Evolutionary conservation across 2,797 vertebrate species (phyloP).

Genomic region (Oreortyx pictus): DNA sequence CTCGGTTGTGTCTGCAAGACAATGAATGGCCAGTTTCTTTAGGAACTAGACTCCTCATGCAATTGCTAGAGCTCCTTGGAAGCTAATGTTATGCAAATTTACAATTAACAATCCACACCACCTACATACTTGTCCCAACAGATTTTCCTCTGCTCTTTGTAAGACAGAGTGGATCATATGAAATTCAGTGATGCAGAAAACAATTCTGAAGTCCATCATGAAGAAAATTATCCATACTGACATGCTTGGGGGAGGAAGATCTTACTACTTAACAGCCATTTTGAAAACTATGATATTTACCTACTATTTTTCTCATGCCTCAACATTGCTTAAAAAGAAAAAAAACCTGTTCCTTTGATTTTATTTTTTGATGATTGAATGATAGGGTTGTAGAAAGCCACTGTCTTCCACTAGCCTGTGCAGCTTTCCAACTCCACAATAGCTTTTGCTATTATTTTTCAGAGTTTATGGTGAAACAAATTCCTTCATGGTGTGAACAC

Average conservation of each 20-base stretch:
- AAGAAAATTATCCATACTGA: not conserved
- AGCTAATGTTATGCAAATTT: not conserved
- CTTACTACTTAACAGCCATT: not conserved
- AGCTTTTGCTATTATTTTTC: slow-evolving; percentile 20
- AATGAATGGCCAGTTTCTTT: not conserved
- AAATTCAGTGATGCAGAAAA: not conserved
- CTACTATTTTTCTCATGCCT: not conserved
- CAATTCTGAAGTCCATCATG: not conserved
- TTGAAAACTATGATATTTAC: not conserved
- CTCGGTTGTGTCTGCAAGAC: not conserved
- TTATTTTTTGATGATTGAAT: not conserved
- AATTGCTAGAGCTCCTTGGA: not conserved
- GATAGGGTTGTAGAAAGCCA: not conserved
- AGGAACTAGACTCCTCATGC: not conserved
- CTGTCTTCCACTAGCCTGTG: not conserved
- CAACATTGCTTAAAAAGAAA: not conserved
- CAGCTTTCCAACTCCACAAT: not conserved
- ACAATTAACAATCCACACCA: not conserved
- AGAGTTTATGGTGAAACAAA: slow-evolving; percentile 12
- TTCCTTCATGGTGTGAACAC: slow-evolving; percentile 30
- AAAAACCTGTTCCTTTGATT: not conserved
- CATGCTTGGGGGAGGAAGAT: not conserved
- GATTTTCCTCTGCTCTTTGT: not conserved
- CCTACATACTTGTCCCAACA: not conserved
- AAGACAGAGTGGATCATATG: accelerated